Evolutionary conservation across 2,888 invertebrate species (phyloP), one percentile per base, ranked within the genome.

Genomic region (Schrankia costaestrigalis): DNA sequence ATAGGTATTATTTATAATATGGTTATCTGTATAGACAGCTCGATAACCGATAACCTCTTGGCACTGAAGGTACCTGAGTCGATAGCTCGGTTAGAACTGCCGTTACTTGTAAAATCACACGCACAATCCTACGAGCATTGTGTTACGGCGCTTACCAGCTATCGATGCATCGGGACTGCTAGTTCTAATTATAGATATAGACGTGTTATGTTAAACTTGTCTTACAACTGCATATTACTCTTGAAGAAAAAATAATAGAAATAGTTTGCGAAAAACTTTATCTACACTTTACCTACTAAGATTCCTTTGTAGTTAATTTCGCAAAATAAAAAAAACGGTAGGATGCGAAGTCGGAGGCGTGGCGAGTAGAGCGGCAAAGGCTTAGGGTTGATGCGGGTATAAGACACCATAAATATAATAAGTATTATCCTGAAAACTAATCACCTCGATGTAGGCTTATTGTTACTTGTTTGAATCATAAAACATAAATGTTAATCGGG

Each of bases 341-440:
- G 81, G 82, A 82, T 81, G 78, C 65, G 69, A 67, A 76, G 76
- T 76, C 58, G 69, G 61, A 79, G 80, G 80, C 79, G 78, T 78
- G 77, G 76, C 80, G 76, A 72, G 69, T 67, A 62, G 69, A 64
- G 54, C 51, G 67, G 65, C 63, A 60, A 54, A 49, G 51, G 49
- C 46, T 43, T 62, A 70, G 65, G 68, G 71, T 43, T 69, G 65
- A 31, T 14, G 25, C 48, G 24, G 25, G 31, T 33, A 26, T 29
- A 36, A 34, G 31, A 26, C 29, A 23, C 11, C 31, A 18, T 28
- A 24, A 26, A 9, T 29, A 36, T 29, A 32, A 41, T 46, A 41
- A 56, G 36, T 32, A 33, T 29, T 33, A 35, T 39, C 44, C 46
- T 49, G 46, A 17, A 49, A 52, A 44, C 33, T 30, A 42, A 46